phyloP scores from a whole-genome alignment of 2,113 vertebrate genomes.

The Cyphomyrus discorhynchus region DNA sequence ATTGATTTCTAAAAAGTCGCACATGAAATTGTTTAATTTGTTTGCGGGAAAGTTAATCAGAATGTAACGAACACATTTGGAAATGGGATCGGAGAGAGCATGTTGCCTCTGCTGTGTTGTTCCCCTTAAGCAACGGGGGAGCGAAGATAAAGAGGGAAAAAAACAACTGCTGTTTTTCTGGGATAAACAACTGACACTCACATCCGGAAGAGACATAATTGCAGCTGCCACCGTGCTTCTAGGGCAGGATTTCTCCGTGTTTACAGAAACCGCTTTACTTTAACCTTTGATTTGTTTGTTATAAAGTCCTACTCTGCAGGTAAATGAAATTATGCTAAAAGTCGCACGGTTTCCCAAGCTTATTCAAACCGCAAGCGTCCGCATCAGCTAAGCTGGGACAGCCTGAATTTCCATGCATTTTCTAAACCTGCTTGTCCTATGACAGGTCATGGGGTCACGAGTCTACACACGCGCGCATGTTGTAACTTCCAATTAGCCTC shows the following conservation, averaged over 20 bases:
- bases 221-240: background rate
- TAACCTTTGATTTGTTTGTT: background rate
- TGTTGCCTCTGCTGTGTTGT: background rate
- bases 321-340: slow-evolving; percentile 20
- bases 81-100: background rate
- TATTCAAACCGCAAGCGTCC: background rate
- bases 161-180: background rate
- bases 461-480: background rate
- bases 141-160: background rate
- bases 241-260: background rate
- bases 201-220: background rate
- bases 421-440: background rate
- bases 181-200: background rate
- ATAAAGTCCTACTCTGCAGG: background rate
- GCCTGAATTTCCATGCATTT: background rate
- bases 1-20: background rate
- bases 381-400: background rate
- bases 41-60: background rate
- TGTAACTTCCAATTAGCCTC: background rate
- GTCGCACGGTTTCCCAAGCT: background rate
- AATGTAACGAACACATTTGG: background rate
- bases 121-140: background rate
- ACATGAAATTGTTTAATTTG: background rate
- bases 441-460: background rate
- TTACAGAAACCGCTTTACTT: background rate